Percentiles rank a stretch among this genome's conserved stretches.
Conservation (phyloP, 1,140 invertebrate genomes). For the Whitmania pigra region DNA sequence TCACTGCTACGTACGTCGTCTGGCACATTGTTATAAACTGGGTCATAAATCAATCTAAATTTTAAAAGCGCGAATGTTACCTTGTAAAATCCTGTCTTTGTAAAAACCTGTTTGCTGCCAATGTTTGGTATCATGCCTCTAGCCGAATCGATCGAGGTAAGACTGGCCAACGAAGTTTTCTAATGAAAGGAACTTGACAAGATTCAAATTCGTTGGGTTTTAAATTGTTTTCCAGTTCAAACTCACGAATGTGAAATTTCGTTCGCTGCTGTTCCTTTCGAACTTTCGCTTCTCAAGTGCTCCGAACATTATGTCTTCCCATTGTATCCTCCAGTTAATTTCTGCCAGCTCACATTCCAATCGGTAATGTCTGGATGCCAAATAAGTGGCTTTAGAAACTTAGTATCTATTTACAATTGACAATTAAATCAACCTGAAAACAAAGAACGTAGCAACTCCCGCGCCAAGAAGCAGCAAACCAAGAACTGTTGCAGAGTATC, state of each 20-base stretch:
- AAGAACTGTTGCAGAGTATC: constrained; percentile 44
- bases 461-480: constrained; percentile 64
- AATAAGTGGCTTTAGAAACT: background rate
- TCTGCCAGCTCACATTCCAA: constrained; percentile 81
- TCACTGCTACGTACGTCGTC: constrained; percentile 72
- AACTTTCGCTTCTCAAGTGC: constrained; percentile 32
- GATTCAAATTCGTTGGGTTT: background rate
- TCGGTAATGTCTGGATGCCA: constrained; percentile 64
- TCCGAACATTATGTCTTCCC: constrained; percentile 53
- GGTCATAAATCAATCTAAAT: background rate
- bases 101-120: constrained; percentile 63
- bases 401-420: background rate
- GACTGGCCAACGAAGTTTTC: constrained; percentile 22
- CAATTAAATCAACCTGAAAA: constrained; percentile 45
- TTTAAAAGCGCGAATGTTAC: constrained; percentile 40
- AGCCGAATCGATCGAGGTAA: constrained; percentile 56
- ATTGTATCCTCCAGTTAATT: constrained; percentile 84
- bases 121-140: constrained; percentile 53
- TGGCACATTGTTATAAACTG: constrained; percentile 29
- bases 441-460: constrained; percentile 55
- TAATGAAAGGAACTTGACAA: background rate
- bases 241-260: constrained; percentile 30
- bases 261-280: constrained; percentile 38
- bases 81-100: constrained; percentile 74
- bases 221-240: background rate